A percentile compares a stretch with the other conserved stretches of the same genome.
Conservation (phyloP, 2,113 vertebrate genomes). For the Brachypodius melanocephalos region DNA sequence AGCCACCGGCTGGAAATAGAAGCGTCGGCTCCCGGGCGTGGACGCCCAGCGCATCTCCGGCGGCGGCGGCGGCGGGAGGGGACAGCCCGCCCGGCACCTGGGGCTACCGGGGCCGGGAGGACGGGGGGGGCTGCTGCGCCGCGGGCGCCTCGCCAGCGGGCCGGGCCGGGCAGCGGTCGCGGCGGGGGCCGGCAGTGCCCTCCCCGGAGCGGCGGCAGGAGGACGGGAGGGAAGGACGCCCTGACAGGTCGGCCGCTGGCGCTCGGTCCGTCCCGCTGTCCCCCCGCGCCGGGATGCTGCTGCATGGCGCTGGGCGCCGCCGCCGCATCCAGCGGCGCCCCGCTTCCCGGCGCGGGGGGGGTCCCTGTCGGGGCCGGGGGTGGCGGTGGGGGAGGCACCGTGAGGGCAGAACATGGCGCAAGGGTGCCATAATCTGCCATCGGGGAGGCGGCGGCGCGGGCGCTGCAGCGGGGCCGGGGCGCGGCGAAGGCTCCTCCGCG, state of each 20-base stretch:
- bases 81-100: background rate
- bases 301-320: background rate
- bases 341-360: background rate
- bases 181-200: background rate
- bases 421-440: background rate
- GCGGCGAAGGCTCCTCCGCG: background rate
- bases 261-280: background rate
- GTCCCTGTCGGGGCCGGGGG: background rate
- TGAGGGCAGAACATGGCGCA: background rate
- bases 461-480: background rate
- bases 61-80: conserved; percentile 2
- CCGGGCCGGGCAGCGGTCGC: background rate
- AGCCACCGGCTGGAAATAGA: conserved; percentile 47
- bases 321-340: background rate
- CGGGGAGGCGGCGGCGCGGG: background rate
- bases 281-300: background rate
- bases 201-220: background rate
- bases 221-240: background rate
- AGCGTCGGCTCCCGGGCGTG: conserved; percentile 24
- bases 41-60: conserved; percentile 23
- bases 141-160: background rate
- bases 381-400: background rate
- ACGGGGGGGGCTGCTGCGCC: background rate
- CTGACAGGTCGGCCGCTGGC: conserved; percentile 26
- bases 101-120: background rate